Evolutionary conservation across 1,140 invertebrate genomes (phyloP), one percentile per base, ranked within the genome.

Genomic region (Sipha flava): DNA sequence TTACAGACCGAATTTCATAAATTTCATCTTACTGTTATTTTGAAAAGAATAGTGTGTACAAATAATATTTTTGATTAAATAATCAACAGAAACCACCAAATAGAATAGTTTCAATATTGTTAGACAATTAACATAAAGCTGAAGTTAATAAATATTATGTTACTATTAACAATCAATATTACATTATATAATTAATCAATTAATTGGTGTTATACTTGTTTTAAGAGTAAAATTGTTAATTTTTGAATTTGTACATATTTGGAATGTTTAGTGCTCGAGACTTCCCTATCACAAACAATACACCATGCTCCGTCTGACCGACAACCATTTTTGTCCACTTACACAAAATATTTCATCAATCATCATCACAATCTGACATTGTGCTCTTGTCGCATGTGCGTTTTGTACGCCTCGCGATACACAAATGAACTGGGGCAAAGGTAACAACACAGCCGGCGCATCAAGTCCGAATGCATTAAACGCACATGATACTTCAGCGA

Each of bases 401-500:
- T 88, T 84, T 90, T 90, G 82, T 88, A 90, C 29, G 87, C 88
- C 82, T 90, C 89, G 45, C 89, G 86, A 85, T 89, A 89, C 43
- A 88, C 88, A 82, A 90, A 90, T 31, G 89, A 88, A 72, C 88
- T 86, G 43, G 90, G 90, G 84, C 90, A 90, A 47, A 90, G 84
- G 83, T 90, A 89, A 83, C 90, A 90, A 84, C 89, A 90, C 72
- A 89, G 86, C 82, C 89, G 86, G 83, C 90, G 90, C 43, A 88
- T 89, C 81, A 90, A 84, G 84, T 90, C 90, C 26, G 89, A 90
- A 84, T 91, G 90, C 85, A 91, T 89, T 82, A 91, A 86, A 79
- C 90, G 87, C 43, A 91, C 90, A 83, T 91, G 90, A 84, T 91
- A 91, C 83, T 91, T 91, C 45, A 91, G 85, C 34, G 90, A 89